Conservation (phyloP, 2,113 vertebrate genomes). For the Colossoma macropomum region DNA sequence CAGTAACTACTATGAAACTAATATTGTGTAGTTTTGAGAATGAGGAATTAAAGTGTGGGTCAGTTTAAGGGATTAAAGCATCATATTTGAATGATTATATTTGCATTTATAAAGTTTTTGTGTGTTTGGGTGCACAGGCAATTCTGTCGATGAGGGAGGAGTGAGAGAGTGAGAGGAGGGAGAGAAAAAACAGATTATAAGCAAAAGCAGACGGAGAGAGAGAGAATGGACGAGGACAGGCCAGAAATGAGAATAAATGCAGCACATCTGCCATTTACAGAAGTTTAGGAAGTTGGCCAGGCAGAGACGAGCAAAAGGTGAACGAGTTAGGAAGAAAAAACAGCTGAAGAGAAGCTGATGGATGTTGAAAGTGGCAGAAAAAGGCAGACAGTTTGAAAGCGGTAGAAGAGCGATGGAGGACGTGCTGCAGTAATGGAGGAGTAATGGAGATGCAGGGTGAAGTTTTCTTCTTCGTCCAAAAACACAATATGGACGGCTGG, state of each 20-base stretch:
- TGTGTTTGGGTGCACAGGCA: background rate
- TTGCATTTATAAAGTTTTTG: background rate
- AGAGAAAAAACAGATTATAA: background rate
- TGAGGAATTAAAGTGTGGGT: background rate
- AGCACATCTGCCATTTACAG: conserved; percentile 27
- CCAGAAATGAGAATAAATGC: conserved; percentile 43
- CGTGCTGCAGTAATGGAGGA: background rate
- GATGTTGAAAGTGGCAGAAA: background rate
- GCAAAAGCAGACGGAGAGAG: background rate
- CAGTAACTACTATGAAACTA: background rate
- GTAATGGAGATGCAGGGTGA: conserved; percentile 19
- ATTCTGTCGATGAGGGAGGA: background rate
- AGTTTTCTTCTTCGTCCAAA: conserved; percentile 36
- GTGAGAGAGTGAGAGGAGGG: background rate
- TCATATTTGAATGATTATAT: background rate
- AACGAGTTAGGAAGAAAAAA: background rate
- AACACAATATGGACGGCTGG: conserved; percentile 32
- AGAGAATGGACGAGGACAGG: background rate
- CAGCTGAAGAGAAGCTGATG: background rate
- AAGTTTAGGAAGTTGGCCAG: conserved; percentile 1
- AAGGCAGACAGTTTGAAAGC: background rate
- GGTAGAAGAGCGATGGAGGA: background rate
- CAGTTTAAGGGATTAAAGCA: background rate
- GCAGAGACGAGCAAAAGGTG: background rate
- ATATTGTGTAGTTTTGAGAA: too few species aligned